Base-by-base conservation (phyloP, 30 jellyfish, hydroid and myxozoan genomes). In the Nemopilema nomurai region DNA sequence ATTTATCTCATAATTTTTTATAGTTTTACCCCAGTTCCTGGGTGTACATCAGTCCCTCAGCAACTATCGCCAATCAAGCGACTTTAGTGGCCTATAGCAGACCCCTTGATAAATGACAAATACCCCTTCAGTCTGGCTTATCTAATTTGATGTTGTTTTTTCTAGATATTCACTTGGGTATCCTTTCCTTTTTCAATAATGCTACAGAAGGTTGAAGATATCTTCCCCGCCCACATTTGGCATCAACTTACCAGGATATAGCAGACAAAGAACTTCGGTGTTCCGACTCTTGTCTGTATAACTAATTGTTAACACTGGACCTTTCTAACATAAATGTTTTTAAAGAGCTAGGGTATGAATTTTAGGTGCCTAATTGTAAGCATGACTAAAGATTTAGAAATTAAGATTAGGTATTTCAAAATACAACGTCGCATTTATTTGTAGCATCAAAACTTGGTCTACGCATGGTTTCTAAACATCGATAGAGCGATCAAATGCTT, bases 141-240 rank as follows among this genome's bases (percentile, higher is more conserved):
- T 6, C 57, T 41, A 6, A 30, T 30, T 64, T 57, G 49, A 33
- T 72, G 30, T 30, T 30, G 66, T 80, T 28, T 65, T 18, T 71
- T 76, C 21, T 67, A 91, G 98, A 86, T 87, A 3, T 86, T 91
- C 65, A 62, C 94, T 6, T 91, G 98, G 96, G 78, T 83, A 16
- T 73, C 96, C 16, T 91, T 86, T 69, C 98, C 98, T 23, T 77
- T 81, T 31, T 77, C 98, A 19, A 84, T 87, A 23, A 69, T 86
- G 87, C 88, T 91, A 1, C 98, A 91, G 88, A 91, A 91, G 68
- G 85, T 91, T 41, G 96, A 86, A 86, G 98, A 91, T 50, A 67
- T 91, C 23, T 73, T 91, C 27, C 98, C 98, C 32, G 87, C 96
- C 52, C 96, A 87, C 28, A 81, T 91, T 25, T 91, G 98, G 98